Percentiles rank a stretch among this genome's conserved stretches.
phyloP scores from a whole-genome alignment of 2,888 invertebrate species.

The Clusia tigrina region DNA sequence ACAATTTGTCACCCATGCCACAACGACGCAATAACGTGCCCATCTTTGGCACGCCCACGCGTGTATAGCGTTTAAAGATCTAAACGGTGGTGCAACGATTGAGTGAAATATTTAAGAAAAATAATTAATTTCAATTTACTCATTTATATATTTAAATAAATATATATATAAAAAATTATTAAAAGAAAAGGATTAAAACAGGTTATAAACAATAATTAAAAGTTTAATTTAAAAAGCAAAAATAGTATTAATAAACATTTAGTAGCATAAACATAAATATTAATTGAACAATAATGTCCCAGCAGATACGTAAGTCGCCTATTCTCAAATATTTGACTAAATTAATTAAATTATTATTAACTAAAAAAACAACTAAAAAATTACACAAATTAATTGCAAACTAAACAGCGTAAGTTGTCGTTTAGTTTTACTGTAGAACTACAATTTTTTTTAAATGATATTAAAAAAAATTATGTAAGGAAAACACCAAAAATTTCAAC shows the following conservation, averaged over 20 bases:
- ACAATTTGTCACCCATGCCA: constrained; percentile 47
- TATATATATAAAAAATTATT: background rate
- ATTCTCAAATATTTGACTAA: constrained; percentile 5
- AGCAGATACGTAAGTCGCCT: constrained; percentile 4
- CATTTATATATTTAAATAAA: constrained; percentile 2
- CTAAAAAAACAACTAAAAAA: background rate
- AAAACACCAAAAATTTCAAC: constrained; percentile 8
- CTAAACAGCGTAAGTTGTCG: constrained; percentile 17
- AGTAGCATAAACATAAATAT: constrained; percentile 1
- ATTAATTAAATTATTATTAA: background rate
- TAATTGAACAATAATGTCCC: constrained; percentile 6
- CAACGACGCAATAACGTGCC: constrained; percentile 53
- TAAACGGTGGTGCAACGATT: constrained; percentile 36
- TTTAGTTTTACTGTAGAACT: background rate
- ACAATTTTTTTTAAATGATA: background rate
- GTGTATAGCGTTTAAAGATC: constrained; percentile 62
- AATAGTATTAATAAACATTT: background rate
- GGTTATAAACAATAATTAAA: constrained; percentile 4
- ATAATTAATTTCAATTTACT: background rate
- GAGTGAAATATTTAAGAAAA: background rate
- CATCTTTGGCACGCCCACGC: constrained; percentile 62
- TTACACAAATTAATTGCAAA: constrained; percentile 20
- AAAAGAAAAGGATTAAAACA: constrained; percentile 19
- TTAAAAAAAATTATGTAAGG: constrained; percentile 23
- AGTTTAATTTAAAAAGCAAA: background rate